Conservation (phyloP, 2,888 invertebrate genomes). For the Meloe dianella region DNA sequence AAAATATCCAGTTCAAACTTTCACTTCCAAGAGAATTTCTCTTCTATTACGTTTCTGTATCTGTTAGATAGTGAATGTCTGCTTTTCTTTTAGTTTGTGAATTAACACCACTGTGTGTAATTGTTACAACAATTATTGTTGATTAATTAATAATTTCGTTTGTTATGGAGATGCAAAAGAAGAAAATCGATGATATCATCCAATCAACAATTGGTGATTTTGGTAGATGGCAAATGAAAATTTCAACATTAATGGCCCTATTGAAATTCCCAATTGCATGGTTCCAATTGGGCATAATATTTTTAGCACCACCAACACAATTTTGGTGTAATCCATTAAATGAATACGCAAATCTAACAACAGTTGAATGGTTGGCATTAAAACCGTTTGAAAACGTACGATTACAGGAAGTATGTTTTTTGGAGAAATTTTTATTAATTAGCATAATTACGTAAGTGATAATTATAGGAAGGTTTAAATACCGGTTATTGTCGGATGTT, state of each 20-base stretch:
- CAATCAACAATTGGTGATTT: conserved; percentile 63
- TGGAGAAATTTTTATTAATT: conserved; percentile 12
- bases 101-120: no score
- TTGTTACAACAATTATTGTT: no score
- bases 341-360: conserved; percentile 45
- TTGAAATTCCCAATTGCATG: conserved; percentile 67
- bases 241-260: conserved; percentile 64
- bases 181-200: conserved; percentile 35
- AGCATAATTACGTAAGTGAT: neutral
- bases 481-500: conserved; percentile 49
- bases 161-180: conserved; percentile 12
- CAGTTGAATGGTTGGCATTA: conserved; percentile 60
- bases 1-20: neutral
- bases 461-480: conserved; percentile 45
- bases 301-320: conserved; percentile 66
- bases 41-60: neutral
- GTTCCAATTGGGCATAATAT: conserved; percentile 69
- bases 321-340: conserved; percentile 63
- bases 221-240: conserved; percentile 66
- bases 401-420: conserved; percentile 33
- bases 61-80: no score
- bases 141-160: no score
- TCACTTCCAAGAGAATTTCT: conserved; percentile 2
- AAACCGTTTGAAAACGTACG: conserved; percentile 35
- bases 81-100: no score